phyloP scores from a whole-genome alignment of 2,113 vertebrate genomes.

The Fregata magnificens region DNA sequence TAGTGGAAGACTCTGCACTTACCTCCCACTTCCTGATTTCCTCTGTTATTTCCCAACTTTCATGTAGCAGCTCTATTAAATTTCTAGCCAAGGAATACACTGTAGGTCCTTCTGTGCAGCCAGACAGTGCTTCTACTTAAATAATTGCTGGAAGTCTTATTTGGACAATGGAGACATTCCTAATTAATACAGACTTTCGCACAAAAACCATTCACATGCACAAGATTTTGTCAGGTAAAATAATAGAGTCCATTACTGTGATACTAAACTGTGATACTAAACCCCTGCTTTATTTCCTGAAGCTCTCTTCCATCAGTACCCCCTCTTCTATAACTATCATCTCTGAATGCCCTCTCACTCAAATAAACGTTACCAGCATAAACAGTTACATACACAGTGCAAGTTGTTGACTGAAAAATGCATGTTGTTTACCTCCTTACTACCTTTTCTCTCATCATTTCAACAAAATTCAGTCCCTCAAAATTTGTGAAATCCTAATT shows the following conservation, averaged over 20 bases:
- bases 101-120: neutral
- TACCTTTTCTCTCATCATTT: neutral
- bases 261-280: neutral
- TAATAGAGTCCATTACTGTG: neutral
- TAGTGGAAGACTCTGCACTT: neutral
- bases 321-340: neutral
- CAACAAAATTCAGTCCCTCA: neutral
- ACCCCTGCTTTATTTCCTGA: neutral
- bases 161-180: neutral
- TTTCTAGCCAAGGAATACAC: neutral
- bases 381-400: neutral
- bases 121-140: neutral
- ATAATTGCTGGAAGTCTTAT: neutral
- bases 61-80: neutral
- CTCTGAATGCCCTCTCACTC: neutral
- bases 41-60: neutral
- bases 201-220: neutral
- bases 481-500: neutral
- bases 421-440: neutral
- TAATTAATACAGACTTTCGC: neutral
- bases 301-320: accelerated
- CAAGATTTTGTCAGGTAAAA: neutral
- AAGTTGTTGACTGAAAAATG: neutral
- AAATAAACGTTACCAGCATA: neutral
- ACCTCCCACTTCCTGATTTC: neutral